Percentiles rank a stretch among this genome's conserved stretches.
These are phyloP conservation scores for Cepaea nemoralis DNA, from an alignment of 1,140 invertebrate genomes.

Conservation along the genomic window DNA sequence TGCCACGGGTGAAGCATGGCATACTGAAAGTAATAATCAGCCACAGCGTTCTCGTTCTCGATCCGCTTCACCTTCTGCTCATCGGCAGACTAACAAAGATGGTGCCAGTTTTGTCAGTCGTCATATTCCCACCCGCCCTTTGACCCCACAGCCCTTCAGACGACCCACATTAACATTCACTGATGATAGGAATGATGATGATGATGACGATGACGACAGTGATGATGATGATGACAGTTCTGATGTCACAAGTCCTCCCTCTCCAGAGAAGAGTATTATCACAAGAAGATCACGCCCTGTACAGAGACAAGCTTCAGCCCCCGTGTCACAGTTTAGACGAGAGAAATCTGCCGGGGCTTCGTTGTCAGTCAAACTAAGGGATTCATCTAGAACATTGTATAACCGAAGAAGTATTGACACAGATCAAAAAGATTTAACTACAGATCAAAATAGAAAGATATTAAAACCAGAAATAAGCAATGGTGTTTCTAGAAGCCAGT, in stretches of 20 bases:
- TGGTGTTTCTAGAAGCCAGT: constrained; percentile 10
- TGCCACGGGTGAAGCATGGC: constrained; percentile 20
- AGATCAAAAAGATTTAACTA: neutral
- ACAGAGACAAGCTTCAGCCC: constrained; percentile 26
- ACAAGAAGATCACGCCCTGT: constrained; percentile 27
- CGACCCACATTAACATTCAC: neutral
- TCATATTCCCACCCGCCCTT: constrained; percentile 35
- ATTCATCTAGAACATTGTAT: neutral
- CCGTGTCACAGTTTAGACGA: constrained; percentile 20
- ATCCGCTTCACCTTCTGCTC: constrained; percentile 17
- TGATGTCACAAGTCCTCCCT: constrained; percentile 21
- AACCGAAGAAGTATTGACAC: constrained; percentile 11
- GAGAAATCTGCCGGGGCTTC: neutral
- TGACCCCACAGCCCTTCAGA: constrained; percentile 52
- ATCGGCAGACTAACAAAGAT: constrained; percentile 30
- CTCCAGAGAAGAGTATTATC: neutral
- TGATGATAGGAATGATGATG: constrained; percentile 21
- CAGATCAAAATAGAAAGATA: neutral
- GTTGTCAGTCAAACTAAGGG: neutral
- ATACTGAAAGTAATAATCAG: neutral
- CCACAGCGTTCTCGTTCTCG: constrained; percentile 1
- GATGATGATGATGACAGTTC: constrained; percentile 9
- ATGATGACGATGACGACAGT: too few relatives aligned
- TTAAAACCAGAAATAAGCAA: neutral
- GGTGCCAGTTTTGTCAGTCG: neutral